Evolutionary conservation across 2,113 vertebrate genomes (phyloP).

Genomic region (Aphelocoma coerulescens): DNA sequence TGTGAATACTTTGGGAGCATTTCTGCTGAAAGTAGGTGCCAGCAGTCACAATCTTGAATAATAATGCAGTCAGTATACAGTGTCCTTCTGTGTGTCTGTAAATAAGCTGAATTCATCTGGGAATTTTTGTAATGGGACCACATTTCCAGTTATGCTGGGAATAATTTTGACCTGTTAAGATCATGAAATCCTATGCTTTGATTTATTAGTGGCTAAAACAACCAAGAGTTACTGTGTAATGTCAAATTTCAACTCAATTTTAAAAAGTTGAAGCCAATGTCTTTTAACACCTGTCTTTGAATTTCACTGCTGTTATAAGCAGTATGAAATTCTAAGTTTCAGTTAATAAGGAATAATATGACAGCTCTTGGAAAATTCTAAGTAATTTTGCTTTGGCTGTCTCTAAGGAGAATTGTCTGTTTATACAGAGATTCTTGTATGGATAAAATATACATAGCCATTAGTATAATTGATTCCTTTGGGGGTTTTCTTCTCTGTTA

Average conservation of each 20-base stretch:
- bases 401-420: conserved; percentile 5
- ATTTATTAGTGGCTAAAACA: neutral
- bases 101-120: neutral
- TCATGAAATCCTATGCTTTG: neutral
- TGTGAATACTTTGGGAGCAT: neutral
- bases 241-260: neutral
- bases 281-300: neutral
- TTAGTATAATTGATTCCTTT: conserved; percentile 44
- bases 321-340: neutral
- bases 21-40: neutral
- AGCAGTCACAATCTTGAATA: neutral
- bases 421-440: conserved; percentile 15
- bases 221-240: neutral
- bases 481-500: neutral
- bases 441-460: neutral
- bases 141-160: neutral
- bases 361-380: conserved; percentile 1
- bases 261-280: neutral
- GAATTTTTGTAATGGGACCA: neutral
- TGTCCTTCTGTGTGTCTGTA: neutral
- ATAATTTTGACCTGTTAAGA: neutral
- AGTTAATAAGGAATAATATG: conserved; percentile 26
- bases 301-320: neutral
- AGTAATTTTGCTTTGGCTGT: neutral
- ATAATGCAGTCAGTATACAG: neutral